Percentiles rank a stretch among this genome's conserved stretches.
phyloP scores from a whole-genome alignment of 2,888 invertebrate species.

The Argyresthia goedartella region DNA sequence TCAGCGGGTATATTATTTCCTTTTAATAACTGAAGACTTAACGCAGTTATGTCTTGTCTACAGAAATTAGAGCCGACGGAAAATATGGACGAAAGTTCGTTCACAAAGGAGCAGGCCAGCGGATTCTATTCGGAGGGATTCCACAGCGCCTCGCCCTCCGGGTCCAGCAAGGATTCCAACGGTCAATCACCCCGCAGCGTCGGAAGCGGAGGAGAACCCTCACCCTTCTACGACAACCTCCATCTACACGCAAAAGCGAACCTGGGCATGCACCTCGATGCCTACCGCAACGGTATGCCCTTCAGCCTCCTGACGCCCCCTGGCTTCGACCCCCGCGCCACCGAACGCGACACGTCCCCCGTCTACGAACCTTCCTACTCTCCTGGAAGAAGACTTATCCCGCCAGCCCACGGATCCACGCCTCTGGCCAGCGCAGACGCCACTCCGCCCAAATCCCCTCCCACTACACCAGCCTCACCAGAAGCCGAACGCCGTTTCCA shows the following conservation, averaged over 20 bases:
- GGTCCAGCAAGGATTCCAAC: slow-evolving; percentile 65
- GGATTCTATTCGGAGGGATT: slow-evolving; percentile 73
- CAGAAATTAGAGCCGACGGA: slow-evolving; percentile 70
- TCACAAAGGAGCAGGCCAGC: slow-evolving; percentile 70
- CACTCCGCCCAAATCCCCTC: slow-evolving; percentile 60
- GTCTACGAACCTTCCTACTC: slow-evolving; percentile 42
- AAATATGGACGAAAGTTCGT: slow-evolving; percentile 51
- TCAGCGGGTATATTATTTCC: too few relatives aligned
- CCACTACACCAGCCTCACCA: slow-evolving; percentile 42
- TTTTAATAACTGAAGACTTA: too few relatives aligned
- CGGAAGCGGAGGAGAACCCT: slow-evolving; percentile 47
- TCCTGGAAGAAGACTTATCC: slow-evolving; percentile 32
- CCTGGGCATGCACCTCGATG: slow-evolving; percentile 50
- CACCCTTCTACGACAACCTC: slow-evolving; percentile 50
- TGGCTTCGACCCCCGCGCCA: slow-evolving; percentile 52
- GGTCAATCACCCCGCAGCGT: slow-evolving; percentile 61
- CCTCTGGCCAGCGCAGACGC: slow-evolving; percentile 45
- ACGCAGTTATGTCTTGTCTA: slow-evolving; percentile 20
- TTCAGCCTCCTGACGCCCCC: slow-evolving; percentile 75
- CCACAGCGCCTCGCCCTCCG: slow-evolving; percentile 72
- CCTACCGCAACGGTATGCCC: slow-evolving; percentile 55
- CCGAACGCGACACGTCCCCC: slow-evolving; percentile 43
- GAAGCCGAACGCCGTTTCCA: slow-evolving; percentile 44
- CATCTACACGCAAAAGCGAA: slow-evolving; percentile 56
- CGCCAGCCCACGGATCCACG: slow-evolving; percentile 45